A percentile compares a stretch with the other conserved stretches of the same genome.
Conservation (phyloP, 2,113 vertebrate species). For the Sakesphorus luctuosus region DNA sequence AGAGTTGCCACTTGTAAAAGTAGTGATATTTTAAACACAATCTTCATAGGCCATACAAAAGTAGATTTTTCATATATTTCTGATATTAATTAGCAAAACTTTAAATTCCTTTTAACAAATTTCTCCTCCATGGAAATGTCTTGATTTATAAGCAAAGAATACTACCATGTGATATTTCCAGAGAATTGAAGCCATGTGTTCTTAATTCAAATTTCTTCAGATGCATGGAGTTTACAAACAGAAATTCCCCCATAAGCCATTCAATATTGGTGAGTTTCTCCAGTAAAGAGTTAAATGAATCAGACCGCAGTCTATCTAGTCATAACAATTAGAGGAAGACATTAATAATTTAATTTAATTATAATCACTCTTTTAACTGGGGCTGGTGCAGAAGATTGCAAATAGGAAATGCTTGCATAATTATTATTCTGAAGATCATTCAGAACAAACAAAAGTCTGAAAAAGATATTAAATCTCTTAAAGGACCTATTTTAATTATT, state of each 20-base stretch:
- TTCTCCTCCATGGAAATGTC: neutral
- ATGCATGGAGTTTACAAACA: neutral
- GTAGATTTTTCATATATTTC: neutral
- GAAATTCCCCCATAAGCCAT: neutral
- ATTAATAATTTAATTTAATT: conserved; percentile 66
- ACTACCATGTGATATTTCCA: neutral
- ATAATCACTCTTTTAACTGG: conserved; percentile 23
- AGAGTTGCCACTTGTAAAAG: neutral
- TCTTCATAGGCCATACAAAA: neutral
- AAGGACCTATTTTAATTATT: conserved; percentile 50
- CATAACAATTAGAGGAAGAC: conserved; percentile 44
- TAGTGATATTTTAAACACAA: neutral
- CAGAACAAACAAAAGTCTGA: conserved; percentile 46
- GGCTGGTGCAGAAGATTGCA: conserved; percentile 12
- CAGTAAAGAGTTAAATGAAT: conserved; percentile 39
- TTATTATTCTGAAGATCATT: conserved; percentile 56
- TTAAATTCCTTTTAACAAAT: neutral
- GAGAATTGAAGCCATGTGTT: neutral
- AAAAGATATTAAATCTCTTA: conserved; percentile 52
- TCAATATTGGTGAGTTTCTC: conserved; percentile 1
- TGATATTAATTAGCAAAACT: neutral
- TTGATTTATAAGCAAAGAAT: neutral
- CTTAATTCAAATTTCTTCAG: neutral
- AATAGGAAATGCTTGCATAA: neutral
- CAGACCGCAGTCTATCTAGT: neutral